Evolutionary conservation across 2,113 vertebrate species (phyloP), one percentile per base, ranked within the genome.

Genomic region (Uria aalge): DNA sequence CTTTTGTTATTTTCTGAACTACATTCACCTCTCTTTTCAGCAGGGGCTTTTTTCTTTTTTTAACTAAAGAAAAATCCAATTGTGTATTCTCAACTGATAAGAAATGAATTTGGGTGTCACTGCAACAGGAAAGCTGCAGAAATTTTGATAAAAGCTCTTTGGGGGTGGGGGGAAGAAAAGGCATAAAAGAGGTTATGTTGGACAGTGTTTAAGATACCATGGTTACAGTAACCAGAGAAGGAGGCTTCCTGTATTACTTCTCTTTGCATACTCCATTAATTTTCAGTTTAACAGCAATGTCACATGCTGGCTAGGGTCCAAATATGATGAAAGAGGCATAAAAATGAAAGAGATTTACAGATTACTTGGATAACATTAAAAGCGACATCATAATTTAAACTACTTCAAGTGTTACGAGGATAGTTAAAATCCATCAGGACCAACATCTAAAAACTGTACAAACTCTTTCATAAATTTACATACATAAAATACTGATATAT

Each of bases 1-100:
- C 89, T 95, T 94, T 92, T 95, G 85, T 93, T 96, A 96, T 96
- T 95, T 87, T 81, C 89, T 93, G 57, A 94, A 90, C 89, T 82
- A 87, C 68, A 96, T 95, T 94, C 82, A 77, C 95, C 93, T 95
- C 79, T 69, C 60, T 88, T 95, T 97, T 92, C 85, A 81, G 45
- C 30, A 73, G 12, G 18, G 64, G 9, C 3, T 17, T 60, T 67
- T 53, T 84, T 41, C 41, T 52, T 12, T 45, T 79, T 80, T 48
- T 24, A 77, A 84, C 24, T 73, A n/a, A 95, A 94, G 47, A 74
- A 84, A 95, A 94, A 77, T 67, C 92, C 93, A 86, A 36, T 76
- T 74, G 69, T 74, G 92, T 82, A 92, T 94, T 96, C 73, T 79
- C 59, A 67, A 56, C 81, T 45, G 86, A 92, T 91, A 95, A 92